A percentile compares a stretch with the other conserved stretches of the same genome.
phyloP scores from a whole-genome alignment of 2,888 invertebrate species.

The Aethes cnicana region DNA sequence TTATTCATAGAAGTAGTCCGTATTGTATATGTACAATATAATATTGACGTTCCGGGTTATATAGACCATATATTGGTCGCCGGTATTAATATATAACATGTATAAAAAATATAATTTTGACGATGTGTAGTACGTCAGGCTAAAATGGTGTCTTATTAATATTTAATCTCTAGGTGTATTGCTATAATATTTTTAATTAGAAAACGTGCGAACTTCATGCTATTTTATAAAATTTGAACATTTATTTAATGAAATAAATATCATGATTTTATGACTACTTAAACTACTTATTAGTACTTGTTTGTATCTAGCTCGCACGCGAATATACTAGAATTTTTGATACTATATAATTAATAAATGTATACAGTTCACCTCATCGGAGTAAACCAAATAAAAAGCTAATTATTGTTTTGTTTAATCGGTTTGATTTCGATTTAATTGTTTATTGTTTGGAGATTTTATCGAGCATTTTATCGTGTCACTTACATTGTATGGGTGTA shows the following conservation, averaged over 20 bases:
- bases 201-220: constrained; percentile 25
- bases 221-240: neutral
- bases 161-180: constrained; percentile 38
- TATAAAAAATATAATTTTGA: constrained; percentile 30
- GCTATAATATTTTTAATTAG: constrained; percentile 21
- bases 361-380: constrained; percentile 27
- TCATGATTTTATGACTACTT: constrained; percentile 12
- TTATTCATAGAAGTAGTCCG: constrained; percentile 5
- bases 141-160: constrained; percentile 61
- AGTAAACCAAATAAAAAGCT: constrained; percentile 41
- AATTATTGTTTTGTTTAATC: constrained; percentile 36
- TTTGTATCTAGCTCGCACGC: constrained; percentile 13
- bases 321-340: constrained; percentile 21
- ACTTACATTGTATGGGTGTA: constrained; percentile 29
- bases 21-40: neutral
- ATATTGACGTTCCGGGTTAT: neutral
- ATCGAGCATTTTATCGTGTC: constrained; percentile 10
- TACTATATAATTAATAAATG: constrained; percentile 17
- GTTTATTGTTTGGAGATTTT: constrained; percentile 25
- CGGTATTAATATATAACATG: constrained; percentile 29
- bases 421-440: constrained; percentile 23
- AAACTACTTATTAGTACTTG: constrained; percentile 19
- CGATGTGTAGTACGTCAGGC: constrained; percentile 42
- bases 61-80: neutral
- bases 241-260: neutral